Base-by-base conservation (phyloP, 2,797 vertebrate genomes). In the Anas bahamensis region DNA sequence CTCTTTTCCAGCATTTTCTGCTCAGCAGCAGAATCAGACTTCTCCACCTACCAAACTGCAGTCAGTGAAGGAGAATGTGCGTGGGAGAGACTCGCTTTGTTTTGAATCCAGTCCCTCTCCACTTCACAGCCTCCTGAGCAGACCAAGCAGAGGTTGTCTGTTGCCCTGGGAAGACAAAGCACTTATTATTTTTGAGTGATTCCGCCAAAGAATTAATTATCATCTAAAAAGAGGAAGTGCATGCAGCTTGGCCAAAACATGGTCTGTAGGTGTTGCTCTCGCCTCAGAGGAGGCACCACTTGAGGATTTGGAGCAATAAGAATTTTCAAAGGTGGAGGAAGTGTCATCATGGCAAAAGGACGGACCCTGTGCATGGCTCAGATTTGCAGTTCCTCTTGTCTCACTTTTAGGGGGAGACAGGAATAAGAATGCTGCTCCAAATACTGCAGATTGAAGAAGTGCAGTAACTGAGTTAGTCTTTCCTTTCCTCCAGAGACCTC, bases 401-500 rank as follows among this genome's bases (percentile, higher is more conserved):
- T 8, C 18, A 59, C 84, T 37, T 65, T 86, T 56, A 78, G 15
- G 44, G 50, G 23, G 39, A 77, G 26, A 78, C 11, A 78, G 61
- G 29, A 80, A 53, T 82, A 84, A 72, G 5, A 90, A 70, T 0
- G 4, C 10, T 86, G 68, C 83, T 77, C 57, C 83, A 88, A 91
- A 91, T 42, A 60, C 42, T 41, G 57, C 50, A 74, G 56, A 44
- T 53, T 64, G 17, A 9, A 70, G 69, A 77, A 81, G 76, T 52
- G 76, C 60, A 90, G 60, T 86, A 88, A 92, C 42, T 7, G 52
- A 91, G 63, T 69, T 65, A 86, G 65, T 56, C 70, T 82, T 92
- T 78, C 16, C 80, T 83, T 92, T 78, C 16, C 80, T 83, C 85
- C 63, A 66, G 93, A 74, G 91, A 78, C 46, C n/a, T 72, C 29